Evolutionary conservation across 2,888 invertebrate genomes (phyloP).

Genomic region (Nephrotoma guestfalica): DNA sequence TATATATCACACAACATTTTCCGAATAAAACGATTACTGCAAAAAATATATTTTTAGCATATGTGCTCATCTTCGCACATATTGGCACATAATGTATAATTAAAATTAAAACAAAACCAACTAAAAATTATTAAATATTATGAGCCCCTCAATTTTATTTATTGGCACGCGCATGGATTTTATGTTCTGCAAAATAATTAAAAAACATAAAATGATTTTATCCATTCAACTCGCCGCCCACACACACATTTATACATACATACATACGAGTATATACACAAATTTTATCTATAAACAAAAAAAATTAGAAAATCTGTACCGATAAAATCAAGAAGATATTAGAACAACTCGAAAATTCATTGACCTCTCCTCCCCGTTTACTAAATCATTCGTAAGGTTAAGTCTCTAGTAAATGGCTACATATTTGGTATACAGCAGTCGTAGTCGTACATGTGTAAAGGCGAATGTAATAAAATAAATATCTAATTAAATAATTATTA

Average conservation of each 20-base stretch:
- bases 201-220: background rate
- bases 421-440: background rate
- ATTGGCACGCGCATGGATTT: background rate
- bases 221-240: background rate
- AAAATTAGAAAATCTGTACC: background rate
- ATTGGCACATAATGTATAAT: background rate
- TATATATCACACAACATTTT: background rate
- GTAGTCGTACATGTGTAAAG: background rate
- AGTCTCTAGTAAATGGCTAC: background rate
- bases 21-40: background rate
- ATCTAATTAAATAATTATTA: background rate
- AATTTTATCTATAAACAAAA: background rate
- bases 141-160: background rate
- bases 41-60: background rate
- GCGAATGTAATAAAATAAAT: background rate
- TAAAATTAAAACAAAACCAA: background rate
- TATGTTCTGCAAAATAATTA: background rate
- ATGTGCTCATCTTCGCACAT: background rate
- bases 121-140: background rate
- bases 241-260: background rate
- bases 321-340: background rate
- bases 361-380: background rate
- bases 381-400: background rate
- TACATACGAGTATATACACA: no score
- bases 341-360: background rate